These are phyloP conservation scores for Pardosa pseudoannulata DNA, from an alignment of 2,888 invertebrate genomes.

Conservation along the genomic window DNA sequence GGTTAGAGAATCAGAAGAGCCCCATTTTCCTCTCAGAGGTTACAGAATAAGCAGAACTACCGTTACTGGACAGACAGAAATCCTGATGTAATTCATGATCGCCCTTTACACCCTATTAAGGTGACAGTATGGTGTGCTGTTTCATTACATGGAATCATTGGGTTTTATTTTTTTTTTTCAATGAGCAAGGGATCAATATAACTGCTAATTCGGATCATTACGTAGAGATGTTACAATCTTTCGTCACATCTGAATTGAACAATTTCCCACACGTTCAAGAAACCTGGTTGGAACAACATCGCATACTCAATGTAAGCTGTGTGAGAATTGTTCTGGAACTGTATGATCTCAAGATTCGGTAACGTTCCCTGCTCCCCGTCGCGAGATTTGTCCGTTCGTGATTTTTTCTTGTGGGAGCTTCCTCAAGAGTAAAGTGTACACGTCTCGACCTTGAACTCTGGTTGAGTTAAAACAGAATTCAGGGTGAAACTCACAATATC, in stretches of 20 bases:
- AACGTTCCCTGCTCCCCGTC: neutral
- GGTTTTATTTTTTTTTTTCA: slow-evolving; percentile 5
- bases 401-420: neutral
- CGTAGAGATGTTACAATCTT: neutral
- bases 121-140: slow-evolving; percentile 11
- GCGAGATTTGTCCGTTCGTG: neutral
- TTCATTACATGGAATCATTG: no score
- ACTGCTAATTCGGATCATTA: neutral
- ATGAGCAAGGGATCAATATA: neutral
- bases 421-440: neutral
- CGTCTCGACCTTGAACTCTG: neutral
- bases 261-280: slow-evolving; percentile 1
- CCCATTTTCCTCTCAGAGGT: neutral
- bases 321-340: neutral
- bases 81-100: neutral
- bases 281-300: neutral
- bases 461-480: no score
- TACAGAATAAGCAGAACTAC: slow-evolving; percentile 17
- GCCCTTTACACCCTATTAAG: neutral
- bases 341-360: neutral
- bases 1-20: no score
- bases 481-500: neutral
- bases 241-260: no score
- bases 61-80: neutral
- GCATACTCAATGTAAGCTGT: neutral